Base-by-base conservation (phyloP, 92 coral and sea anemone species). In the Epizoanthus illoricatus region DNA sequence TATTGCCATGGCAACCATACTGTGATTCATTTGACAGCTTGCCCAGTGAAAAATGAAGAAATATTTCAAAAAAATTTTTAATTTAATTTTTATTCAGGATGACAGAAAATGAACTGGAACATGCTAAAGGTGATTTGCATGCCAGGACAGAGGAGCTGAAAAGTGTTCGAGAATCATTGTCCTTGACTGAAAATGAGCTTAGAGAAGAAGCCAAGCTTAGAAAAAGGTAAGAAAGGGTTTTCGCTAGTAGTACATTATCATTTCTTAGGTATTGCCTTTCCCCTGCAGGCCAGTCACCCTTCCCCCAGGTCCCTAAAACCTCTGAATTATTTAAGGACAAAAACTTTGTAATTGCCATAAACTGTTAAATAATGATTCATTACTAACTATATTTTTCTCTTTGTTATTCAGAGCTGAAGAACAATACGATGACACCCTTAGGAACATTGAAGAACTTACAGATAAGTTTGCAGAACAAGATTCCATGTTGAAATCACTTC, bases 201-300 rank as follows among this genome's bases (percentile, higher is more conserved):
- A 87, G 97, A 84, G 99, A 97, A 68, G 99, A 97, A 84, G 83
- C 95, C n/a, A 88, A 82, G 62, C 85, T 94, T 5, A 76, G 99
- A 20, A 91, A 92, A 83, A 91, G 95, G 99, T 40, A 78, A 80
- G 7, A 9, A 3, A 40, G 9, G 1, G 56, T 9, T 52, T 52
- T 52, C 56, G 16, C 49, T 15, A 21, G 12, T 16, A 3, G 16
- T 64, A 13, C 9, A 0, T 64, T 64, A 20, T 5, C 41, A 23
- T 20, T 39, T 64, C 69, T 64, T 4, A 64, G 16, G 69, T 28
- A 8, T 15, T 60, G 18, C 11, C n/a, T n/a, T 61, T 3, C 33
- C 20, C 36, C 36, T 28, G 36, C 36, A 28, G 36, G 36, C 36
- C 36, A 28, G 36, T 28, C 33, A 28, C 33, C 33, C 33, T 1